phyloP scores from a whole-genome alignment of 2,888 invertebrate species.

The Stictocephala bisonia region DNA sequence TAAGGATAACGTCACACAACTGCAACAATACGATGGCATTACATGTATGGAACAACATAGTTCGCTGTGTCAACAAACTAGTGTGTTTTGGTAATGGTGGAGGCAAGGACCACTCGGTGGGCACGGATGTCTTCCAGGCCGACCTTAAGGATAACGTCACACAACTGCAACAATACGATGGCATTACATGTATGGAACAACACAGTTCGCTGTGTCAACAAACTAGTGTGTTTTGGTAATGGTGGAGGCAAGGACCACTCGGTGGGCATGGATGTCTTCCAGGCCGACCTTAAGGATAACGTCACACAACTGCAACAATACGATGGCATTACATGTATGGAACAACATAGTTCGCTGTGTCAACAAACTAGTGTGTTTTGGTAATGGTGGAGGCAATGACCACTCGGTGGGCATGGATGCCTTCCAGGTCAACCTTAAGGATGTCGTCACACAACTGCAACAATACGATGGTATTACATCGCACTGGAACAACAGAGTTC shows the following conservation, averaged over 20 bases:
- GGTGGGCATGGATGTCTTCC: constrained; percentile 76
- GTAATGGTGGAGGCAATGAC: constrained; percentile 80
- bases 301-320: constrained; percentile 71
- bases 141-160: constrained; percentile 76
- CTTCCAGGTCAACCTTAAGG: constrained; percentile 74
- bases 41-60: background rate
- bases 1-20: constrained; percentile 76
- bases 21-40: constrained; percentile 63
- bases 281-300: constrained; percentile 76
- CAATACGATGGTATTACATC: no score
- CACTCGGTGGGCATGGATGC: constrained; percentile 77
- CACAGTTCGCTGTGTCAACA: no score
- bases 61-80: no score
- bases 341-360: no score
- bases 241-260: constrained; percentile 78
- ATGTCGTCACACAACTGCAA: constrained; percentile 75
- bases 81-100: no score
- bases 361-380: no score
- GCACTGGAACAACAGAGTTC: no score
- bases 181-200: background rate
- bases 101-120: constrained; percentile 79
- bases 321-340: constrained; percentile 28
- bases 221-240: no score
- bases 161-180: constrained; percentile 67
- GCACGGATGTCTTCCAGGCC: constrained; percentile 75